Percentiles rank a stretch among this genome's conserved stretches.
Conservation (phyloP, 2,113 vertebrate species). For the Solenodon paradoxus region DNA sequence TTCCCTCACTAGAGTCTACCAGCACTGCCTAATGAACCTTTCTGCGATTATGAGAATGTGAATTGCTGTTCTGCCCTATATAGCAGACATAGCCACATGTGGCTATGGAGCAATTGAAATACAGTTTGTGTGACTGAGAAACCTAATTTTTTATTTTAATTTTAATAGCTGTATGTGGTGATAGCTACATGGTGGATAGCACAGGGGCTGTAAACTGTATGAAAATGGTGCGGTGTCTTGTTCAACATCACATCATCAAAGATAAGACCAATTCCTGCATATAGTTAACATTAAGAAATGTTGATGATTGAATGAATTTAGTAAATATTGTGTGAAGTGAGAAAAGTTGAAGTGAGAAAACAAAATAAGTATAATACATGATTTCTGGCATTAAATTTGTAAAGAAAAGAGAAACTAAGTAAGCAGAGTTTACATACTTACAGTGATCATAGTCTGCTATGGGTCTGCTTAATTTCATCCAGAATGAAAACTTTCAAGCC, state of each 20-base stretch:
- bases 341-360: background rate
- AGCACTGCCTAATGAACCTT: background rate
- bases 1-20: background rate
- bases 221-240: background rate
- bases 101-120: background rate
- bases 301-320: background rate
- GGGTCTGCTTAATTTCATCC: background rate
- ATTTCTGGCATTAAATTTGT: background rate
- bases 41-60: background rate
- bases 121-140: no score
- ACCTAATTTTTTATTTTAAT: background rate
- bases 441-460: background rate
- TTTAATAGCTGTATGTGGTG: background rate
- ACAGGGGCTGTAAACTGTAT: background rate
- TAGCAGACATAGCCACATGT: background rate
- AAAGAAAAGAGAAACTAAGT: background rate
- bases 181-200: background rate
- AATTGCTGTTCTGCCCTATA: no score
- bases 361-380: background rate
- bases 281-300: background rate
- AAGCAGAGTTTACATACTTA: background rate
- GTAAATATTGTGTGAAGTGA: background rate
- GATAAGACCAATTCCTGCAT: background rate
- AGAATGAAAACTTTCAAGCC: background rate
- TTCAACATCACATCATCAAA: background rate